Base-by-base conservation (phyloP, 2,113 vertebrate genomes). In the Mionectes macconnelli region DNA sequence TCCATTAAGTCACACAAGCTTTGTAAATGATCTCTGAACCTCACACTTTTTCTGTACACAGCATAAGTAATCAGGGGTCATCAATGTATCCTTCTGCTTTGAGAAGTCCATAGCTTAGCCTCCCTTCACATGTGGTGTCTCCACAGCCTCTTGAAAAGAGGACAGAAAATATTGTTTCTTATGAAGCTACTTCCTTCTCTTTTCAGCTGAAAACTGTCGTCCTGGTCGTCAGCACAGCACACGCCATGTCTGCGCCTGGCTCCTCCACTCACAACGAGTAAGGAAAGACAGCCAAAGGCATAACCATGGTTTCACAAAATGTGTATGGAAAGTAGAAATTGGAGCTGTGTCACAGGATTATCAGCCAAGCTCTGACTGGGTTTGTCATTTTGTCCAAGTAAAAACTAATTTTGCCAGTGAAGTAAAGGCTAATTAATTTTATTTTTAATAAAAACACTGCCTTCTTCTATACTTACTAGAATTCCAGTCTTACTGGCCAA, bases 231-330 rank as follows among this genome's bases (percentile, higher is more conserved):
- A 39, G 2, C 12, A 45, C 50, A 21, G 1, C 27, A 22, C 16
- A 30, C 1, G 1, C 33, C 14, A 17, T 37, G 67, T 4, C 33
- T 47, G 39, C 0, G 6, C 33, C 75, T 28, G 79, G 33, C 45
- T 76, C 30, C 24, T 42, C 40, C 39, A 12, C 60, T 33, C 20
- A 2, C 45, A 24, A 22, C 16, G 8, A 1, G 5, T 8, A 23
- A 30, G 0, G 6, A 47, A 67, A 39, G 44, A 7, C 27, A 53
- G 25, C 31, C 86, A 53, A 75, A 76, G 20, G 14, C 59, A 24
- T 23, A 14, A 8, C 49, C 23, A 5, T 2, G 5, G 9, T 17
- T 87, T 69, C 55, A 40, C 9, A 57, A 72, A 64, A 22, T 1
- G 17, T 17, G 44, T 33, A 17, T 37, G n/a, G 72, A 86, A 77